Evolutionary conservation across 2,888 invertebrate genomes (phyloP).

Genomic region (Rotaria socialis): DNA sequence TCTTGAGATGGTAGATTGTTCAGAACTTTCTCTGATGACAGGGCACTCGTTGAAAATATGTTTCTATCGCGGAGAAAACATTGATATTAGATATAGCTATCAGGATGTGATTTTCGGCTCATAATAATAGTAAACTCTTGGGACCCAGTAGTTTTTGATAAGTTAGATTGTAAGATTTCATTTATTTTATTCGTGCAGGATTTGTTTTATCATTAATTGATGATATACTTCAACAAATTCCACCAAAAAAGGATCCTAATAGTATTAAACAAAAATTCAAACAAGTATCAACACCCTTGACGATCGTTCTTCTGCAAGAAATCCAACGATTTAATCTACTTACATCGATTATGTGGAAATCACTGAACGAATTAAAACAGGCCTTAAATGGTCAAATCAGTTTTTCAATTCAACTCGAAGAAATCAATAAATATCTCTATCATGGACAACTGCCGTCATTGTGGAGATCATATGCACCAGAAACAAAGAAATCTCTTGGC

Average conservation of each 20-base stretch:
- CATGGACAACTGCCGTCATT: slow-evolving; percentile 76
- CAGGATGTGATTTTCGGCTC: no score
- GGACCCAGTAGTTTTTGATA: slow-evolving; percentile 56
- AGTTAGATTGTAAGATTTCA: slow-evolving; percentile 55
- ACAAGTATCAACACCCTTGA: slow-evolving; percentile 71
- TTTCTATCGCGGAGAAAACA: no score
- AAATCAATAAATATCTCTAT: slow-evolving; percentile 74
- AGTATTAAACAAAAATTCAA: slow-evolving; percentile 75
- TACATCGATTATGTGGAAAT: slow-evolving; percentile 68
- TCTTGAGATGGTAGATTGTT: no score
- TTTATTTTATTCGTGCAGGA: slow-evolving; percentile 64
- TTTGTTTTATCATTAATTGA: slow-evolving; percentile 75
- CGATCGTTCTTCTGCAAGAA: slow-evolving; percentile 78
- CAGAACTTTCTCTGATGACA: no score
- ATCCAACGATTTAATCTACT: slow-evolving; percentile 79
- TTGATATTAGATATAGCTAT: no score
- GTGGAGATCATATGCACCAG: slow-evolving; percentile 78
- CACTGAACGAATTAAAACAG: slow-evolving; percentile 67
- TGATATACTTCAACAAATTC: slow-evolving; percentile 74
- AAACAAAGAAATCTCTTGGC: slow-evolving; percentile 76
- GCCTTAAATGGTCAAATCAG: slow-evolving; percentile 80
- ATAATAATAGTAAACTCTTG: no score
- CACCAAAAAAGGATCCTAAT: slow-evolving; percentile 73
- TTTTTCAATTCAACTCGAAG: slow-evolving; percentile 79
- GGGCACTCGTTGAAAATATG: no score